These are phyloP conservation scores for Drosophila helvetica DNA, from an alignment of 2,888 invertebrate species.

Conservation along the genomic window DNA sequence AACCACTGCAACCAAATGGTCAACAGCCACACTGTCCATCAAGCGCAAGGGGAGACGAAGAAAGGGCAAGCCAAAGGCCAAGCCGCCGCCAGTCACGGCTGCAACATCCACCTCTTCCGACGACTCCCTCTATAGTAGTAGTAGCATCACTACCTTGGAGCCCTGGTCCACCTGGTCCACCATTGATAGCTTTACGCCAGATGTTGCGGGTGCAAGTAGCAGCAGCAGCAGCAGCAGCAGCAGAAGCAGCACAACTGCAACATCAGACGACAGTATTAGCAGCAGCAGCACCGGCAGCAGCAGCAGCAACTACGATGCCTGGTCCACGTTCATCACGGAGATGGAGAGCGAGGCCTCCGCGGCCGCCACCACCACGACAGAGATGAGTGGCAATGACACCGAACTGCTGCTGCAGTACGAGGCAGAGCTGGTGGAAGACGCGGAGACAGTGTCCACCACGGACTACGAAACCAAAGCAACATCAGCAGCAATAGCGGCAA, in stretches of 20 bases:
- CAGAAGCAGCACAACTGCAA: constrained; percentile 59
- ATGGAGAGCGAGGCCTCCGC: constrained; percentile 59
- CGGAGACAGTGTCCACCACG: constrained; percentile 42
- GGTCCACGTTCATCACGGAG: constrained; percentile 63
- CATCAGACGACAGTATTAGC: constrained; percentile 70
- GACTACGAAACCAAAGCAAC: constrained; percentile 74
- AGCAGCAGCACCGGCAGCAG: constrained; percentile 39
- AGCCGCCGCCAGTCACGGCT: constrained; percentile 46
- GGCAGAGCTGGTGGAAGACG: constrained; percentile 52
- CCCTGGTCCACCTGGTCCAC: constrained; percentile 70
- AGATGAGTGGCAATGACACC: constrained; percentile 56
- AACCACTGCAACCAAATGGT: constrained; percentile 50
- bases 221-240: constrained; percentile 45
- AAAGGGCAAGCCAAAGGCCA: constrained; percentile 56
- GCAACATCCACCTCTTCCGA: constrained; percentile 49
- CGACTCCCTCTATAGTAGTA: constrained; percentile 27
- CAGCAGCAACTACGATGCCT: constrained; percentile 60
- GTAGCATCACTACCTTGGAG: constrained; percentile 51
- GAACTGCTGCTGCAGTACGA: constrained; percentile 58
- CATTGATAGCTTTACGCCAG: constrained; percentile 55
- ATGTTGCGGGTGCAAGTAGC: constrained; percentile 34
- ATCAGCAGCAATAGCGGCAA: constrained; percentile 38
- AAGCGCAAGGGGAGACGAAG: constrained; percentile 81
- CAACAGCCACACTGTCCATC: constrained; percentile 69
- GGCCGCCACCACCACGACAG: constrained; percentile 35